These are phyloP conservation scores for Polietes domitor DNA, from an alignment of 2,888 invertebrate species.

Conservation along the genomic window DNA sequence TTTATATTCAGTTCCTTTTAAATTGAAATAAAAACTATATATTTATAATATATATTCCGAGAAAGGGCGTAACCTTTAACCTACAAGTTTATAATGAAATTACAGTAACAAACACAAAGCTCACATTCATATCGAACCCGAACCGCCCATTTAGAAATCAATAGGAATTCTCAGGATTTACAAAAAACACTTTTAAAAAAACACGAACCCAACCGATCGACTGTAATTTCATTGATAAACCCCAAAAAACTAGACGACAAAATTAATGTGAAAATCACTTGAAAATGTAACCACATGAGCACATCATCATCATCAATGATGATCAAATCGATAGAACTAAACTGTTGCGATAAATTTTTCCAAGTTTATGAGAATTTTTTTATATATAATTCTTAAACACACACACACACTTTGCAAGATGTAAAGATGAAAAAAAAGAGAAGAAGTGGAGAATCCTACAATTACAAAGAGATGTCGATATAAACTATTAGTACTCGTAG, in stretches of 20 bases:
- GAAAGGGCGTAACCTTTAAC: constrained; percentile 52
- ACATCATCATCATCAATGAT: neutral
- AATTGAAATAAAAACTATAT: neutral
- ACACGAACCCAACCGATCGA: constrained; percentile 35
- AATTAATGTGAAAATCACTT: constrained; percentile 14
- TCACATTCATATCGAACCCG: constrained; percentile 45
- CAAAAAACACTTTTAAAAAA: constrained; percentile 30
- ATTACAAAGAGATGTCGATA: constrained; percentile 38
- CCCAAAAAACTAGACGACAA: neutral
- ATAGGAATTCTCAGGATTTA: constrained; percentile 53
- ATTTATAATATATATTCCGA: neutral
- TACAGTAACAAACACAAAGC: constrained; percentile 41
- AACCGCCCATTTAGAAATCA: constrained; percentile 4
- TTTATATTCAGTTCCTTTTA: neutral
- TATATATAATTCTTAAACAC: constrained; percentile 19
- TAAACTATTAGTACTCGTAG: constrained; percentile 30
- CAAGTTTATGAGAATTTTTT: neutral
- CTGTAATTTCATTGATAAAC: constrained; percentile 60
- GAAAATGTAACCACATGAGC: neutral
- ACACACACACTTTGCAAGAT: neutral
- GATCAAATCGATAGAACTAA: neutral
- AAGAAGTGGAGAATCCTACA: neutral
- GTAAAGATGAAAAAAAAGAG: neutral
- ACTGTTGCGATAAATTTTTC: neutral
- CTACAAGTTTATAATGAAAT: constrained; percentile 55